phyloP scores from a whole-genome alignment of 2,797 vertebrate species.

The Myotis findleyi region DNA sequence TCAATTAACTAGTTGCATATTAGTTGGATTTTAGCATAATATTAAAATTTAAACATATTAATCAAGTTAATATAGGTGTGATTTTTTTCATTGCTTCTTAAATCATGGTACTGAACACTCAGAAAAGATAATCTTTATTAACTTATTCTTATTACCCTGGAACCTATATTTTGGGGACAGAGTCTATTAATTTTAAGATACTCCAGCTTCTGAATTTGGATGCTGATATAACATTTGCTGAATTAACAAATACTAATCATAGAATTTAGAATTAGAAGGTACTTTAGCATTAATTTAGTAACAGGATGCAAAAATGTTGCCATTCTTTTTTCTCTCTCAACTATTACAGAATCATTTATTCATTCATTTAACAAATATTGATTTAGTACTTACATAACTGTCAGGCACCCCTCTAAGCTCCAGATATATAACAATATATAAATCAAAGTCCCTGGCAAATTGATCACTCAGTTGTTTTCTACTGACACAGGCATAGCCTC shows the following conservation, averaged over 20 bases:
- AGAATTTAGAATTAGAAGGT: constrained; percentile 13
- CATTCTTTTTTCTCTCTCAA: background rate
- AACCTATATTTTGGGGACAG: background rate
- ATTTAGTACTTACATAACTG: background rate
- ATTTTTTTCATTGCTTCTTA: background rate
- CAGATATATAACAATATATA: background rate
- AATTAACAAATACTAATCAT: constrained; percentile 1
- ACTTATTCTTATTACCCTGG: background rate
- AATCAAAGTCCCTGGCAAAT: background rate
- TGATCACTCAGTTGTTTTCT: background rate
- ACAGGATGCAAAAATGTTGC: background rate
- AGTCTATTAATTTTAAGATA: constrained; percentile 2
- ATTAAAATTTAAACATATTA: background rate
- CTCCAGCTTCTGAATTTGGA: background rate
- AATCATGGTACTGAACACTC: background rate
- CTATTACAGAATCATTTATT: constrained; percentile 5
- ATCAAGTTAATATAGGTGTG: constrained; percentile 33
- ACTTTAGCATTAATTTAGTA: background rate
- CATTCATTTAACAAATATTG: constrained; percentile 12
- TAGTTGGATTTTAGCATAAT: background rate
- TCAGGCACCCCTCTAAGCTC: background rate
- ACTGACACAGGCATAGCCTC: background rate
- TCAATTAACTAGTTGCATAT: constrained; percentile 25
- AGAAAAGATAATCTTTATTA: constrained; percentile 3
- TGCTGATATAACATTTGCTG: background rate